Percentiles rank a stretch among this genome's conserved stretches.
Evolutionary conservation across 2,888 invertebrate species (phyloP).

Genomic region (Nomada flava): DNA sequence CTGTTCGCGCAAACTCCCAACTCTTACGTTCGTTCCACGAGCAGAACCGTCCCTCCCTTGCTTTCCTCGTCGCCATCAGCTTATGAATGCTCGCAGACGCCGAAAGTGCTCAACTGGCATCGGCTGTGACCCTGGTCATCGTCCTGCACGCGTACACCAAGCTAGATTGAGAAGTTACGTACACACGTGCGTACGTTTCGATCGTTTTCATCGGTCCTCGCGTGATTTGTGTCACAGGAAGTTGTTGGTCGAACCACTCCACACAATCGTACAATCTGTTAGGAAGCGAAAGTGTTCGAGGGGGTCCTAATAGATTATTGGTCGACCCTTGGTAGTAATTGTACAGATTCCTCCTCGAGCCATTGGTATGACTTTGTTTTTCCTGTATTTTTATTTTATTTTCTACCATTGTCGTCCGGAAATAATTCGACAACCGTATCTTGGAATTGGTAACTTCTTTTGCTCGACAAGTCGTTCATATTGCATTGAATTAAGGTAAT

Average conservation of each 20-base stretch:
- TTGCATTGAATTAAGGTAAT: too few relatives aligned
- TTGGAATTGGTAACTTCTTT: too few relatives aligned
- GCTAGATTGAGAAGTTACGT: too few relatives aligned
- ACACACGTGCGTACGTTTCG: neutral
- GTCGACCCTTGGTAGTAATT: slow-evolving; percentile 13
- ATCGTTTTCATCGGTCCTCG: neutral
- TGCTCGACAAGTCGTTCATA: too few relatives aligned
- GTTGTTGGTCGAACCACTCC: slow-evolving; percentile 14
- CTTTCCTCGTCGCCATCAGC: slow-evolving; percentile 13
- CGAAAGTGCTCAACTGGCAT: slow-evolving; percentile 51
- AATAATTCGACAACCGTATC: too few relatives aligned
- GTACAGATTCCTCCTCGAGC: neutral
- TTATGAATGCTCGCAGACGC: slow-evolving; percentile 43
- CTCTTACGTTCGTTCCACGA: slow-evolving; percentile 67
- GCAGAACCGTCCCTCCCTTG: slow-evolving; percentile 41
- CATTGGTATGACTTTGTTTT: neutral
- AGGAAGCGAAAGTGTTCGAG: neutral
- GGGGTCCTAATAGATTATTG: too few relatives aligned
- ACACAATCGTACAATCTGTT: neutral
- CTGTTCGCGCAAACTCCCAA: slow-evolving; percentile 80
- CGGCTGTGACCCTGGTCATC: slow-evolving; percentile 56
- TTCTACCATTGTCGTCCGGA: too few relatives aligned
- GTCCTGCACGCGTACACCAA: neutral
- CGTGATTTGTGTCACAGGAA: slow-evolving; percentile 16
- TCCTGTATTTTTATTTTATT: neutral